Conservation (phyloP, 2,113 vertebrate species). For the Cygnus buccinator region DNA sequence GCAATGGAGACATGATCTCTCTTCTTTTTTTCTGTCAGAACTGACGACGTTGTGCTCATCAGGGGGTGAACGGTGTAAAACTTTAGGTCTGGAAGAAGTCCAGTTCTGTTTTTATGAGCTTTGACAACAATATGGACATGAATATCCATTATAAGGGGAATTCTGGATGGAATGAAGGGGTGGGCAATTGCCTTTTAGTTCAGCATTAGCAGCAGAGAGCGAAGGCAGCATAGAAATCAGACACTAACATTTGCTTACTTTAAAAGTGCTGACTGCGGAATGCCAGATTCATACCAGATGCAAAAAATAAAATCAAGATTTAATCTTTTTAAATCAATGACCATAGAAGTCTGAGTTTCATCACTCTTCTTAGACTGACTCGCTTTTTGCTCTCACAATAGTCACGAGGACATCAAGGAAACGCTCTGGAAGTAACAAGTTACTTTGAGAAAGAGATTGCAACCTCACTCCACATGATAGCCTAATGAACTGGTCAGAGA, state of each 20-base stretch:
- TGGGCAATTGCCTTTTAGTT: background rate
- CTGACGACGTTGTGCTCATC: background rate
- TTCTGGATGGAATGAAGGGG: background rate
- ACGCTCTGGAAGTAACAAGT: background rate
- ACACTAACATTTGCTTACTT: background rate
- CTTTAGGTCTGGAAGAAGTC: background rate
- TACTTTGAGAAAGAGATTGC: background rate
- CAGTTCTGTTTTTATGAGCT: background rate
- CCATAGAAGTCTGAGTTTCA: background rate
- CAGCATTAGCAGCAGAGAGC: background rate
- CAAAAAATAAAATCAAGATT: background rate
- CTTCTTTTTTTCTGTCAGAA: background rate
- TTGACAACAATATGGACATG: background rate
- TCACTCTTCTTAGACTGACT: background rate
- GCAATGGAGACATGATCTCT: background rate
- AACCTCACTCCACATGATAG: background rate
- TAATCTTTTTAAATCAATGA: background rate
- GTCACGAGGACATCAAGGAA: background rate
- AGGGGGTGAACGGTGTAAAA: background rate
- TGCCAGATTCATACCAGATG: background rate
- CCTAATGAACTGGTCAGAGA: background rate
- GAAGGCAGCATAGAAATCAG: background rate
- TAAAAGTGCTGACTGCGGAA: background rate
- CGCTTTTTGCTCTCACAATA: rapidly evolving
- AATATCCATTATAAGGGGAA: background rate